These are phyloP conservation scores for Aplocera efformata DNA, from an alignment of 2,888 invertebrate species.

Conservation along the genomic window DNA sequence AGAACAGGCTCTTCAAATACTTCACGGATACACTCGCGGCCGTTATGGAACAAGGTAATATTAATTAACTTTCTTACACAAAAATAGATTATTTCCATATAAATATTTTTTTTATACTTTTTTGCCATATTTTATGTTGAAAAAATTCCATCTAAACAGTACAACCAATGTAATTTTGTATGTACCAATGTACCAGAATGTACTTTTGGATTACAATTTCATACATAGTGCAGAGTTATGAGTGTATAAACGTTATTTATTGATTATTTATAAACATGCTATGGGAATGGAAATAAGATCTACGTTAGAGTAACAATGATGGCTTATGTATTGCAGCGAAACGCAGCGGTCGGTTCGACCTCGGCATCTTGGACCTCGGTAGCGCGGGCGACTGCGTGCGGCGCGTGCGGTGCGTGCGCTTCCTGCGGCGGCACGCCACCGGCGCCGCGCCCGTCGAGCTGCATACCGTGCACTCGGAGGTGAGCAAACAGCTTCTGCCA, in stretches of 20 bases:
- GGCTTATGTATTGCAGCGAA: constrained; percentile 82
- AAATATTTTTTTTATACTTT: no score
- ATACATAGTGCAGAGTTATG: no score
- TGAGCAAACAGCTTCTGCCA: constrained; percentile 54
- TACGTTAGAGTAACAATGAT: no score
- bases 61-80: not conserved
- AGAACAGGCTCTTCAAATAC: constrained; percentile 98
- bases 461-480: constrained; percentile 95
- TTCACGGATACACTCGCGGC: constrained; percentile 97
- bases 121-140: no score
- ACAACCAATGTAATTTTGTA: no score
- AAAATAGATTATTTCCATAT: no score
- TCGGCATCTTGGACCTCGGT: constrained; percentile 82
- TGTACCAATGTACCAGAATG: no score
- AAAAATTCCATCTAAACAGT: no score
- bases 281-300: no score
- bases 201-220: no score
- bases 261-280: not conserved
- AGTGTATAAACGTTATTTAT: not conserved
- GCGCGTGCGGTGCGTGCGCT: constrained; percentile 89
- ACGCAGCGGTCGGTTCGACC: constrained; percentile 96
- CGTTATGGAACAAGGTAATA: constrained; percentile 93
- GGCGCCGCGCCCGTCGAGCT: constrained; percentile 96
- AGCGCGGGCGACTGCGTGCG: constrained; percentile 93
- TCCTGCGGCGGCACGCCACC: constrained; percentile 93